phyloP scores from a whole-genome alignment of 1,140 invertebrate species.

The Trachymyrmex septentrionalis region DNA sequence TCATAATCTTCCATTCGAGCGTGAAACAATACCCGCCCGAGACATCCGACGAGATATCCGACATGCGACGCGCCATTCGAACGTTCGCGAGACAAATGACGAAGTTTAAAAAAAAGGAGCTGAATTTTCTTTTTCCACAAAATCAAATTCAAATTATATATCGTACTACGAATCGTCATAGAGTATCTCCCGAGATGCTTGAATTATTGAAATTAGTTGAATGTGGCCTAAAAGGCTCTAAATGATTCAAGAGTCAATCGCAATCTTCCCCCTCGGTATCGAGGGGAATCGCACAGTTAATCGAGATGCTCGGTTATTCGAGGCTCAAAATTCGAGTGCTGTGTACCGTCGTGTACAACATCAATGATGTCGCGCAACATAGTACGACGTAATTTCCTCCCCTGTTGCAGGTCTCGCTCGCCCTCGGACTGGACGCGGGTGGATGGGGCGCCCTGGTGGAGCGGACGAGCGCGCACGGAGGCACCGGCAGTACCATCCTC shows the following conservation, averaged over 20 bases:
- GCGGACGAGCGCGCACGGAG: conserved; percentile 73
- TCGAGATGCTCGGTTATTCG: background rate
- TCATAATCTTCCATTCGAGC: conserved; percentile 55
- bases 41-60: conserved; percentile 39
- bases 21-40: conserved; percentile 48
- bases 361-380: too few species aligned
- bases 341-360: background rate
- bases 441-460: conserved; percentile 87
- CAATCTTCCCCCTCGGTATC: too few species aligned
- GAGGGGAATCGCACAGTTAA: background rate
- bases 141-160: background rate
- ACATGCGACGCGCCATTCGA: background rate
- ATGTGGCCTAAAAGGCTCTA: background rate
- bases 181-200: too few species aligned
- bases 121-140: background rate
- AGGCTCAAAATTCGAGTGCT: background rate
- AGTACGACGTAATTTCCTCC: background rate
- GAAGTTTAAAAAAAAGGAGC: background rate
- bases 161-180: too few species aligned
- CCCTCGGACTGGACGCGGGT: conserved; percentile 86
- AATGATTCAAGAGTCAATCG: background rate
- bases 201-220: background rate
- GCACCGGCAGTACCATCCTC: conserved; percentile 84
- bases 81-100: background rate
- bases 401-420: conserved; percentile 83